Evolutionary conservation across 2,113 vertebrate genomes (phyloP).

Genomic region (Turnix velox): DNA sequence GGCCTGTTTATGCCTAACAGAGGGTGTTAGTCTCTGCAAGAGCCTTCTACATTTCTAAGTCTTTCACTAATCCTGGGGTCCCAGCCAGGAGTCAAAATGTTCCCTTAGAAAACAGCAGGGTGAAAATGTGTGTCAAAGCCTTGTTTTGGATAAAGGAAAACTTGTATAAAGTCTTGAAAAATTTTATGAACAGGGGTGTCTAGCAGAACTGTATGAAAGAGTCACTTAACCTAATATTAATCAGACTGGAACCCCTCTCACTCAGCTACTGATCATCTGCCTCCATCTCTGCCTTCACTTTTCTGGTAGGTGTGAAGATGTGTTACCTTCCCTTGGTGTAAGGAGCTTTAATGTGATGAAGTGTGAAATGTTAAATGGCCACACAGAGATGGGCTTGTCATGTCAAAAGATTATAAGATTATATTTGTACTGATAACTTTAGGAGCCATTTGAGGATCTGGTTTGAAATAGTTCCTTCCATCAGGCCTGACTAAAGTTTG

Average conservation of each 20-base stretch:
- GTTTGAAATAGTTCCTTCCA: neutral
- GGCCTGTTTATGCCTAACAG: neutral
- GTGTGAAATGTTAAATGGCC: neutral
- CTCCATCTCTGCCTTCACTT: neutral
- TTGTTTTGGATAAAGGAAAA: neutral
- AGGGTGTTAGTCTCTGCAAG: neutral
- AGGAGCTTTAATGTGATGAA: neutral
- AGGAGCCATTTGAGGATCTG: fast-evolving
- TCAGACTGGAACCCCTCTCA: neutral
- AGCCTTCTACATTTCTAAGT: neutral
- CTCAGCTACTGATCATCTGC: neutral
- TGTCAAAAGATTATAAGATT: fast-evolving
- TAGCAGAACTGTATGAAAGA: neutral
- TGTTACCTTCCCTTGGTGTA: neutral
- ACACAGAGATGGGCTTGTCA: neutral
- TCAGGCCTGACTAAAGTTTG: neutral
- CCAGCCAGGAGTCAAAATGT: neutral
- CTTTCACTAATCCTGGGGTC: neutral
- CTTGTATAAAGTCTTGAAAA: neutral
- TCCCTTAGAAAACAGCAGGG: neutral
- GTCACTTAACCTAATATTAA: neutral
- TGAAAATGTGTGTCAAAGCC: neutral
- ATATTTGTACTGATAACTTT: neutral
- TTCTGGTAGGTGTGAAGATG: too few species aligned
- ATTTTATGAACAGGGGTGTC: neutral